phyloP scores from a whole-genome alignment of 2,888 invertebrate species.

The Frankliniella intonsa region DNA sequence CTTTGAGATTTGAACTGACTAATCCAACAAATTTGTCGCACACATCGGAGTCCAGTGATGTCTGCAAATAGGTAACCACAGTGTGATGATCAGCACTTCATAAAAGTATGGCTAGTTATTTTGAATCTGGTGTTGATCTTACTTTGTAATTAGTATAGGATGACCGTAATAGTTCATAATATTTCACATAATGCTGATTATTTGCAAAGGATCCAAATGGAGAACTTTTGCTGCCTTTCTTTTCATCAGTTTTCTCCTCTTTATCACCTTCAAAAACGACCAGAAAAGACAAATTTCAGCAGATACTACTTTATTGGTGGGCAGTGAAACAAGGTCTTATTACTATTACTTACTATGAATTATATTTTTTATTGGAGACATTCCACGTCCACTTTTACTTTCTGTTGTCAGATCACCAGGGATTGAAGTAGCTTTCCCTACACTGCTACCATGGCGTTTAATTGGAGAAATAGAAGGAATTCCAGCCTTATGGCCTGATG shows the following conservation, averaged over 20 bases:
- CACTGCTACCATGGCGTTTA: slow-evolving; percentile 29
- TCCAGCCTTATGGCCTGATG: slow-evolving; percentile 51
- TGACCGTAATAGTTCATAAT: slow-evolving; percentile 47
- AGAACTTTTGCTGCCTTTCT: neutral
- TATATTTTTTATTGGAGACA: slow-evolving; percentile 49
- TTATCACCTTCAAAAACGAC: slow-evolving; percentile 41
- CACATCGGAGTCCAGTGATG: slow-evolving; percentile 69
- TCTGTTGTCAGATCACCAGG: neutral
- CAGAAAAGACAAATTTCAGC: too few species aligned
- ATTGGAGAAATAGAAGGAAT: slow-evolving; percentile 52
- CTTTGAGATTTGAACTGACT: slow-evolving; percentile 59
- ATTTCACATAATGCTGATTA: slow-evolving; percentile 23
- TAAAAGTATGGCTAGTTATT: neutral
- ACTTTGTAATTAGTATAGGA: slow-evolving; percentile 87
- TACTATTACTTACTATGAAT: slow-evolving; percentile 38
- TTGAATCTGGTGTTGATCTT: slow-evolving; percentile 30
- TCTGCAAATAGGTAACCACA: slow-evolving; percentile 49
- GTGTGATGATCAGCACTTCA: slow-evolving; percentile 24
- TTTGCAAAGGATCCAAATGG: slow-evolving; percentile 58
- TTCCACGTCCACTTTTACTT: slow-evolving; percentile 28
- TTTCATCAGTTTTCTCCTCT: slow-evolving; percentile 43
- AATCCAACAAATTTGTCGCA: slow-evolving; percentile 69
- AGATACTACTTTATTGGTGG: too few species aligned
- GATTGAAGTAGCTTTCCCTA: slow-evolving; percentile 22
- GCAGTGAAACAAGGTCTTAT: neutral